Base-by-base conservation (phyloP, 2,113 vertebrate species). In the Eulemur rufifrons region DNA sequence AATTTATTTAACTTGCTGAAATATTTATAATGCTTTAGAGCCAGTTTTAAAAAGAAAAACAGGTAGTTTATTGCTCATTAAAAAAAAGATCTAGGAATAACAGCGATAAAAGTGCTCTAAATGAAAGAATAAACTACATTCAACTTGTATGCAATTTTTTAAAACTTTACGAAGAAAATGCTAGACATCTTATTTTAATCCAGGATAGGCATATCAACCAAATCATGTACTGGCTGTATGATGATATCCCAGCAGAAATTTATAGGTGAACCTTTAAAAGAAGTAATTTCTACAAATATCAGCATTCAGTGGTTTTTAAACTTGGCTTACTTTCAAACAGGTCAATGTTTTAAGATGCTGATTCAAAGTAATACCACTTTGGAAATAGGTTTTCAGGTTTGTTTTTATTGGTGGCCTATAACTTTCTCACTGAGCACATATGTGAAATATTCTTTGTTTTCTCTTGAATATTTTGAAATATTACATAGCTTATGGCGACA, bases 211-310 rank as follows among this genome's bases (percentile, higher is more conserved):
- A 93, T 91, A 96, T 95, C 94, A 97, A 95, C 90, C 97, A 92
- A 96, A 96, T 94, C 96, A 56, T 96, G 82, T 92, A 96, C 86
- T 92, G 93, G 47, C 50, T 37, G 76, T 96, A 92, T 85, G 94
- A 66, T 96, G 97, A 91, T 63, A 66, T 91, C 88, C 85, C 80
- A 95, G 95, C 68, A 92, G 94, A 94, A 96, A 93, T 90, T 77
- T 94, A 88, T 94, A 73, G 77, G 64, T 86, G 85, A 98, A 97
- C 93, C 96, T 97, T 97, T 90, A 88, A 97, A 89, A 95, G 82
- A 95, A 97, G 91, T 95, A 94, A 95, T 94, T 96, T 97, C 94
- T 96, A 98, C 98, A 98, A 98, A 98, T 98, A 97, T 96, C 97
- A 98, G 94, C 91, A 73, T 91, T 94, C 39, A 56, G 77, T 95